Evolutionary conservation across 2,888 invertebrate species (phyloP).

Genomic region (Drosophila pseudotalamancana): DNA sequence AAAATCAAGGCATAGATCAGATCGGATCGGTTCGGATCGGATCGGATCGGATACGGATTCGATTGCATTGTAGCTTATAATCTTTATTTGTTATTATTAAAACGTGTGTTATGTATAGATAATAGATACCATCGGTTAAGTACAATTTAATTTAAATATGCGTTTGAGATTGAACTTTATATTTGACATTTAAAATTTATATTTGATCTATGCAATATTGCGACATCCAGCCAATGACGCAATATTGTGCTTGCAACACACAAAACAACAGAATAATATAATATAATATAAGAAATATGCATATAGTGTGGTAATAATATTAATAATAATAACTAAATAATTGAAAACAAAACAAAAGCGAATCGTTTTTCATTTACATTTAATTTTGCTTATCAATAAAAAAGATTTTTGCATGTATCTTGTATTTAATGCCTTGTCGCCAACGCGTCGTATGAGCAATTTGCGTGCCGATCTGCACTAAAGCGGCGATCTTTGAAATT

Average conservation of each 20-base stretch:
- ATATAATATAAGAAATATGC: constrained; percentile 1
- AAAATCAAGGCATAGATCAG: constrained; percentile 85
- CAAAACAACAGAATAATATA: background rate
- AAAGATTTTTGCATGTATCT: constrained; percentile 5
- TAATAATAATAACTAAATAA: constrained; percentile 14
- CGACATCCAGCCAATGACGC: constrained; percentile 73
- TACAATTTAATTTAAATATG: constrained; percentile 31
- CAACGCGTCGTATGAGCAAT: constrained; percentile 46
- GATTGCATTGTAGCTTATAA: constrained; percentile 37
- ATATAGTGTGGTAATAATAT: constrained; percentile 21
- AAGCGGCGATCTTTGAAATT: constrained; percentile 11
- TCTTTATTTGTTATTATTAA: constrained; percentile 48
- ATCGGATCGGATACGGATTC: too few relatives aligned
- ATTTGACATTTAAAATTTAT: constrained; percentile 6
- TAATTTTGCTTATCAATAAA: constrained; percentile 30
- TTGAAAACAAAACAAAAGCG: constrained; percentile 21
- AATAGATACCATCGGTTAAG: constrained; percentile 49
- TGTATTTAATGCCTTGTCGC: constrained; percentile 4
- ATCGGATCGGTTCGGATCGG: background rate
- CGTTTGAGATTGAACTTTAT: constrained; percentile 17
- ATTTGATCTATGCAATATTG: constrained; percentile 54
- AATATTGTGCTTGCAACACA: constrained; percentile 44
- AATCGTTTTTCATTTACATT: constrained; percentile 32
- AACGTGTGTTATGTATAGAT: constrained; percentile 42
- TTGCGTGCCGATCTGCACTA: constrained; percentile 19